phyloP scores from a whole-genome alignment of 2,888 invertebrate genomes.

The Elgonia sp. region DNA sequence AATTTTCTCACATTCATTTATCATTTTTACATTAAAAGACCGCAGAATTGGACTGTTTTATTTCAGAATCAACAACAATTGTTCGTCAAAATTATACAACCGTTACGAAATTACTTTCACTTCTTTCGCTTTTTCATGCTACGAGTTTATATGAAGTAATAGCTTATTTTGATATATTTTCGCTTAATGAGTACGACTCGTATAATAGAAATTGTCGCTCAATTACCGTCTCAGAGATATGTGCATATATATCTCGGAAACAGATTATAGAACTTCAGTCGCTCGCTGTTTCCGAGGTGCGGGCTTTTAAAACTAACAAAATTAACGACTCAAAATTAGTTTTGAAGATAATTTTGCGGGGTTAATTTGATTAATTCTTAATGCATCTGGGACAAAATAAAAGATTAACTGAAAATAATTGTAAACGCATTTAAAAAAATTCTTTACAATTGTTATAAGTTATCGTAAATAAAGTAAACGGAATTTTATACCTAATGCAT shows the following conservation, averaged over 20 bases:
- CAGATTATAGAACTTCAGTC: conserved; percentile 66
- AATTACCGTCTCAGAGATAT: conserved; percentile 65
- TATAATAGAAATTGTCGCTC: conserved; percentile 71
- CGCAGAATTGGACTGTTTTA: too few relatives aligned
- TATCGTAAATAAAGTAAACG: neutral
- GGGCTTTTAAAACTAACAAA: conserved; percentile 71
- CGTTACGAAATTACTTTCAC: too few relatives aligned
- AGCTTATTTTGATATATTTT: conserved; percentile 60
- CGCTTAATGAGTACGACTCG: conserved; percentile 58
- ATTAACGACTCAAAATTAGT: conserved; percentile 68
- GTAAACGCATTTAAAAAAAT: too few relatives aligned
- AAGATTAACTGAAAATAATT: conserved; percentile 19
- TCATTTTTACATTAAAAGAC: too few relatives aligned
- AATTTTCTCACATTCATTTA: too few relatives aligned
- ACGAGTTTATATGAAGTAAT: conserved; percentile 17
- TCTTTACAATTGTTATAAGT: too few relatives aligned
- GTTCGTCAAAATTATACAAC: too few relatives aligned
- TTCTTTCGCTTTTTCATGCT: neutral
- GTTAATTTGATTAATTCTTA: conserved; percentile 61
- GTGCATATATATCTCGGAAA: conserved; percentile 60
- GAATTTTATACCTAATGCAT: too few relatives aligned
- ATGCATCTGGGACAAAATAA: conserved; percentile 17
- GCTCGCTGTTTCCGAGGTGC: conserved; percentile 41
- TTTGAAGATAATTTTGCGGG: conserved; percentile 56
- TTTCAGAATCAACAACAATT: too few relatives aligned